Evolutionary conservation across 1,140 invertebrate species (phyloP).

Genomic region (Andricus grossulariae): DNA sequence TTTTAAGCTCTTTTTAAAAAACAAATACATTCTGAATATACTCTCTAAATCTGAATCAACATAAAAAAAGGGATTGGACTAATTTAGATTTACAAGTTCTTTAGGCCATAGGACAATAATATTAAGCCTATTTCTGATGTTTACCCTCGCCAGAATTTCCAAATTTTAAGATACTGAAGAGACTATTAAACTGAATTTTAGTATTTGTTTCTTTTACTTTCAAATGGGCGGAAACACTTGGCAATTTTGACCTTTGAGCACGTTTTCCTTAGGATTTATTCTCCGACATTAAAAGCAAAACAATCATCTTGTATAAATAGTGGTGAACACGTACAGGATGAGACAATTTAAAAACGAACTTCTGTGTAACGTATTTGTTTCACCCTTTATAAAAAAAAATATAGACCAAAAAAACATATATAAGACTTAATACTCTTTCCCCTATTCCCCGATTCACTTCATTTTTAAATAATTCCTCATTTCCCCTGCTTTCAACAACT

Average conservation of each 20-base stretch:
- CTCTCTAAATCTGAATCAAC: too few species aligned
- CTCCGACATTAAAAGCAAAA: conserved; percentile 22
- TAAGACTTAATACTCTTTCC: too few species aligned
- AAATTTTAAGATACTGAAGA: background rate
- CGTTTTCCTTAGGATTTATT: conserved; percentile 26
- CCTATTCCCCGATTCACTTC: too few species aligned
- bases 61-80: too few species aligned
- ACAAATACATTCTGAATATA: too few species aligned
- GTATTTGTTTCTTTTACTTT: conserved; percentile 23
- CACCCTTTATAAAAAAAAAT: background rate
- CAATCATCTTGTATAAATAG: conserved; percentile 28
- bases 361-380: background rate
- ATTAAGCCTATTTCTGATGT: background rate
- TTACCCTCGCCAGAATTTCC: background rate
- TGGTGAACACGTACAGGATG: conserved; percentile 23
- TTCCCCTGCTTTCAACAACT: too few species aligned
- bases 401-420: background rate
- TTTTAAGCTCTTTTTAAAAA: too few species aligned
- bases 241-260: conserved; percentile 26
- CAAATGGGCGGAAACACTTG: conserved; percentile 26
- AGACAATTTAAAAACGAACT: conserved; percentile 2
- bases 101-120: background rate
- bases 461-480: background rate
- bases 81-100: too few species aligned
- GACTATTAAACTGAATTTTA: conserved; percentile 20